Percentiles rank a stretch among this genome's conserved stretches.
Conservation (phyloP, 2,888 invertebrate species). For the Drosophila conformis region DNA sequence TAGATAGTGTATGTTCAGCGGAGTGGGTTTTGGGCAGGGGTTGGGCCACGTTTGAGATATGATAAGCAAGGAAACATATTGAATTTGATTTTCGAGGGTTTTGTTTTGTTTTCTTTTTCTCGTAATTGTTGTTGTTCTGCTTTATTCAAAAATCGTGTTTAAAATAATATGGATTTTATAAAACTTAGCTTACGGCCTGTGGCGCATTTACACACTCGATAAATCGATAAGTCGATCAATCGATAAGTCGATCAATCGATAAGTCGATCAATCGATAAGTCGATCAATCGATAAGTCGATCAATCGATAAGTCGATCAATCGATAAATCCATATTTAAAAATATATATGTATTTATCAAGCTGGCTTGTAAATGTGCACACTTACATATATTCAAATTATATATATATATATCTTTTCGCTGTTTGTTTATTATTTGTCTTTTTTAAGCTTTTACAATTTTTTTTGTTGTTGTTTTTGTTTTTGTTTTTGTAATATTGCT, state of each 20-base stretch:
- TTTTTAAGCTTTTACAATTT: constrained; percentile 29
- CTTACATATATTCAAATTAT: constrained; percentile 17
- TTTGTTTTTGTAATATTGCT: constrained; percentile 66
- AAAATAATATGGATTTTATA: constrained; percentile 43
- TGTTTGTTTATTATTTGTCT: constrained; percentile 17
- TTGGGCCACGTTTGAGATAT: constrained; percentile 2
- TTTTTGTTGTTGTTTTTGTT: background rate
- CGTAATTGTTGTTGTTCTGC: constrained; percentile 47
- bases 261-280: constrained; percentile 22
- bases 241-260: constrained; percentile 44
- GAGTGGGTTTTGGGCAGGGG: rapidly evolving
- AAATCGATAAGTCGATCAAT: constrained; percentile 41
- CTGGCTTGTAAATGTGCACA: constrained; percentile 57
- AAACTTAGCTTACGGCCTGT: constrained; percentile 53
- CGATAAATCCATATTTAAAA: constrained; percentile 43
- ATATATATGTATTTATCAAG: constrained; percentile 41
- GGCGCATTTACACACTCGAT: constrained; percentile 48
- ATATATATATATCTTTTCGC: constrained; percentile 26
- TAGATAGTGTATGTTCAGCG: background rate
- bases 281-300: constrained; percentile 35
- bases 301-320: constrained; percentile 20
- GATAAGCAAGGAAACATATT: constrained; percentile 14
- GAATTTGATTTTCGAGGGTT: constrained; percentile 4
- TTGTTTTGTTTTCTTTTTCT: constrained; percentile 12
- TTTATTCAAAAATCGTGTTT: constrained; percentile 73